Conservation (phyloP, 2,888 invertebrate species). For the Myopa tessellatipennis region DNA sequence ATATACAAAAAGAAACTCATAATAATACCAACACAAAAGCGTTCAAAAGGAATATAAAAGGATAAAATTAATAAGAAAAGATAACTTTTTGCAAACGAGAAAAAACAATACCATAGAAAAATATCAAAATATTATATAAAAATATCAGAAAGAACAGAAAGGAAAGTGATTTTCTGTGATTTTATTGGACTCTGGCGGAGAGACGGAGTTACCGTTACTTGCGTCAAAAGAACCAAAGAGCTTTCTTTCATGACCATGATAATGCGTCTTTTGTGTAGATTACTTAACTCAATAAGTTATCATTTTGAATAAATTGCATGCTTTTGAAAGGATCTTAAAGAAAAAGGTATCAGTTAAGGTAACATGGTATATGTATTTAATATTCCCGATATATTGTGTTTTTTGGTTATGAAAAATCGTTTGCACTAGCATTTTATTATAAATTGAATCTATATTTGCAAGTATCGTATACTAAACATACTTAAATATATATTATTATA, state of each 20-base stretch:
- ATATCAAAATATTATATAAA: neutral
- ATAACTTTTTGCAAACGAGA: constrained; percentile 2
- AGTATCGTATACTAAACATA: too few relatives aligned
- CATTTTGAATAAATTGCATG: neutral
- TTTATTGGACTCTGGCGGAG: neutral
- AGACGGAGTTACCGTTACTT: neutral
- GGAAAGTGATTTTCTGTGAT: neutral
- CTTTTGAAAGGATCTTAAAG: neutral
- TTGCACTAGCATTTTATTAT: too few relatives aligned
- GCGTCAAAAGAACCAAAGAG: neutral
- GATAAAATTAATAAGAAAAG: constrained; percentile 5
- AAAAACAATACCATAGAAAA: neutral
- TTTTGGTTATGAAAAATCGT: too few relatives aligned
- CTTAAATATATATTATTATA: too few relatives aligned
- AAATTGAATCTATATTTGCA: too few relatives aligned
- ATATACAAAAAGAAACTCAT: constrained; percentile 11
- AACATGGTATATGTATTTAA: too few relatives aligned
- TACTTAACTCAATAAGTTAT: neutral
- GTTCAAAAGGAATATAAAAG: constrained; percentile 10
- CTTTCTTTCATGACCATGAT: neutral
- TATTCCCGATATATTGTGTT: too few relatives aligned
- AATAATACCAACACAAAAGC: constrained; percentile 8
- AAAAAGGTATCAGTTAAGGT: too few relatives aligned
- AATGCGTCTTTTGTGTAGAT: neutral
- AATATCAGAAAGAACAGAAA: neutral